These are phyloP conservation scores for Sylvia borin DNA, from an alignment of 2,797 vertebrate species.

Conservation along the genomic window DNA sequence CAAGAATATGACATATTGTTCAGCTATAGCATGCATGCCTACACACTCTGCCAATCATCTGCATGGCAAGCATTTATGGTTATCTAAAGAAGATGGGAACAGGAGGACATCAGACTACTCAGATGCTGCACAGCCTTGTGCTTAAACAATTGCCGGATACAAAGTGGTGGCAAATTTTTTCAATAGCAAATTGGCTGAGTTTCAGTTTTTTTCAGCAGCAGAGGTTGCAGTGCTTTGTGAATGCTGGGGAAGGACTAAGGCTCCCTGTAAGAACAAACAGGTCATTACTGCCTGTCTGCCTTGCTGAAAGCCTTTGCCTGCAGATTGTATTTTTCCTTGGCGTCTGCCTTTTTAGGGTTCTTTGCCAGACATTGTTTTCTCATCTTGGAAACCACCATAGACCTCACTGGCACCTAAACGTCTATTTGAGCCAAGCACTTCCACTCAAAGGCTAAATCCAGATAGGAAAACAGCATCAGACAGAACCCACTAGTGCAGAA, in stretches of 20 bases:
- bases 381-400: background rate
- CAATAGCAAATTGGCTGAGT: background rate
- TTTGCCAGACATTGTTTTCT: background rate
- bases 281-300: background rate
- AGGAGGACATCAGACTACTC: background rate
- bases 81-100: background rate
- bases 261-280: background rate
- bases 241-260: background rate
- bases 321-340: background rate
- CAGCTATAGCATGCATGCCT: background rate
- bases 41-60: background rate
- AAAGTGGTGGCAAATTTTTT: background rate
- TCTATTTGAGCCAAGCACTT: background rate
- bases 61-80: background rate
- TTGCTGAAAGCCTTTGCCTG: background rate
- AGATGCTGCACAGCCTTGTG: background rate
- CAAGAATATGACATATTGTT: background rate
- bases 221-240: background rate
- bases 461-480: background rate
- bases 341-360: background rate
- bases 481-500: rapidly evolving
- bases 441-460: background rate
- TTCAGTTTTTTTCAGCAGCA: background rate
- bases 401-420: background rate
- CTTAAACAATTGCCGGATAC: background rate